phyloP scores from a whole-genome alignment of 2,797 vertebrate genomes.

The Pogoniulus pusillus region DNA sequence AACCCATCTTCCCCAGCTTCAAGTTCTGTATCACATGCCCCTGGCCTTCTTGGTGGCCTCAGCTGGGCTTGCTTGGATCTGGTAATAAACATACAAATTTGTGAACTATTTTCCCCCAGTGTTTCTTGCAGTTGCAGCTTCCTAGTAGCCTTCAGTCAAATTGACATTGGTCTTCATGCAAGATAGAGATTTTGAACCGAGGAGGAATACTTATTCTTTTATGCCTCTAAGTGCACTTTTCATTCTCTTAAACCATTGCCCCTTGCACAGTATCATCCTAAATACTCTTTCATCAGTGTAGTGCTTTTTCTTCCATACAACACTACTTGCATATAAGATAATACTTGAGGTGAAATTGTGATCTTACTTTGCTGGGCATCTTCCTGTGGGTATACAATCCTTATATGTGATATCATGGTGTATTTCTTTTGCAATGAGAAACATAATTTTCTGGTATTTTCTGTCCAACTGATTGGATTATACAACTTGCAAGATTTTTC shows the following conservation, averaged over 20 bases:
- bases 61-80: conserved; percentile 27
- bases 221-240: not conserved
- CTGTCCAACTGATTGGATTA: not conserved
- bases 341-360: not conserved
- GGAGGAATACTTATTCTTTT: not conserved
- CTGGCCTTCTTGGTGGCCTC: conserved; percentile 43
- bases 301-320: not conserved
- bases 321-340: not conserved
- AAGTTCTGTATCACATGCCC: not conserved
- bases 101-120: conserved; percentile 3
- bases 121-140: not conserved
- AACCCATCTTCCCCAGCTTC: not conserved
- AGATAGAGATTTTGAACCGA: not conserved
- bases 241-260: not conserved
- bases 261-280: not conserved
- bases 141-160: not conserved
- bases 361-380: not conserved
- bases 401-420: not conserved
- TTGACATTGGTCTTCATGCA: not conserved
- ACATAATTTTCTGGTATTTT: not conserved
- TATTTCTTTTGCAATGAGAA: not conserved
- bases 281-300: not conserved
- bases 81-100: conserved; percentile 27
- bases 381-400: not conserved
- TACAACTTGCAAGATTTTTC: not conserved